phyloP scores from a whole-genome alignment of 2,888 invertebrate species.

The Drosophila greeni region DNA sequence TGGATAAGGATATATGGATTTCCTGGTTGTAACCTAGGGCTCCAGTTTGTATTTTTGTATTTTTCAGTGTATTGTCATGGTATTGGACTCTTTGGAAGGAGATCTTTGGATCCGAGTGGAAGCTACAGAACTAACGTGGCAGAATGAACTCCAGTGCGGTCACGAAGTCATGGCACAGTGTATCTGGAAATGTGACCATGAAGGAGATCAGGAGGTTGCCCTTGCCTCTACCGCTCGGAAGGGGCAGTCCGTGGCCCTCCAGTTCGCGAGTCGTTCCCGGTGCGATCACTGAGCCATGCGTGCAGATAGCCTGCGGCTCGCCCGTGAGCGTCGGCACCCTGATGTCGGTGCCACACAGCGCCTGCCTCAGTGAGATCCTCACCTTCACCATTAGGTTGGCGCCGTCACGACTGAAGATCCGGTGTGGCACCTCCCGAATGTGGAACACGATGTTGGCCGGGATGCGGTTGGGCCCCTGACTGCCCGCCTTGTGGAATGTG shows the following conservation, averaged over 20 bases:
- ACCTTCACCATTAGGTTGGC: background rate
- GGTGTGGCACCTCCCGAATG: conserved; percentile 79
- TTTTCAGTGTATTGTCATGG: background rate
- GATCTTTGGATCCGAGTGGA: background rate
- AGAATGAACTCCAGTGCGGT: background rate
- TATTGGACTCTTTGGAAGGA: background rate
- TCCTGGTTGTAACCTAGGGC: background rate
- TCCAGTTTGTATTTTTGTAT: background rate
- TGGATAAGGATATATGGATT: background rate
- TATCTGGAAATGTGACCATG: background rate
- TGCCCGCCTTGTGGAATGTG: conserved; percentile 97
- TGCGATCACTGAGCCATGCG: background rate
- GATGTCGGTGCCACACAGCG: background rate
- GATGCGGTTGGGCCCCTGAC: conserved; percentile 83
- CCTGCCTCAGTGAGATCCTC: background rate
- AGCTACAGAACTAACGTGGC: background rate
- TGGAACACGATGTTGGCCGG: conserved; percentile 98
- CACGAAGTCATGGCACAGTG: fast-evolving
- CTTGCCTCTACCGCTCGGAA: background rate
- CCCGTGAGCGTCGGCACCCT: background rate
- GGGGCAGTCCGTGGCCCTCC: background rate
- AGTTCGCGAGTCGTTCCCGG: background rate
- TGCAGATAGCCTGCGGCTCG: background rate
- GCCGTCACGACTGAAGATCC: background rate
- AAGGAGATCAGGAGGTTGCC: background rate